A percentile compares a stretch with the other conserved stretches of the same genome.
Evolutionary conservation across 2,797 vertebrate species (phyloP).

Genomic region (Scarus forsteni): DNA sequence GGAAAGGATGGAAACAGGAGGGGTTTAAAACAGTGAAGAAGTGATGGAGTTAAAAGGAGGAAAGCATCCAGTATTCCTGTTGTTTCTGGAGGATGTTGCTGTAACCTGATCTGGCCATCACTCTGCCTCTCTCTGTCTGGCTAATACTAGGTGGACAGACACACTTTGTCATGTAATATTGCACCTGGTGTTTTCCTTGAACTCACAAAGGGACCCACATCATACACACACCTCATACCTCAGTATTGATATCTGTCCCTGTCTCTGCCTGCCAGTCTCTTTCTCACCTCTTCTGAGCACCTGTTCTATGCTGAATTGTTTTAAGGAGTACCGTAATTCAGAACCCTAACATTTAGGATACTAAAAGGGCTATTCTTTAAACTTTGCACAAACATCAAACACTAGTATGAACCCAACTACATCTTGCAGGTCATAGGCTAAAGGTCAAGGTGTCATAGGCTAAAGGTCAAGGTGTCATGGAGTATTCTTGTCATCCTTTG

Average conservation of each 20-base stretch:
- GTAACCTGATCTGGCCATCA: slow-evolving; percentile 63
- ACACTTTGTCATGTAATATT: slow-evolving; percentile 31
- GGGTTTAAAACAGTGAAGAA: slow-evolving; percentile 2
- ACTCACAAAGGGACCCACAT: slow-evolving; percentile 21
- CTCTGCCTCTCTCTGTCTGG: slow-evolving; percentile 35
- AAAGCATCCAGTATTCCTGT: slow-evolving; percentile 49
- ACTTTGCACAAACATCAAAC: no score
- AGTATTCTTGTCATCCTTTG: no score
- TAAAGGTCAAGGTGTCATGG: no score
- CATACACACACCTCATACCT: neutral
- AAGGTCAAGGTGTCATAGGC: no score
- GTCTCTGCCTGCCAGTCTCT: neutral
- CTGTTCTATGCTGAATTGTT: slow-evolving; percentile 5
- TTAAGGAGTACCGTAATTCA: neutral
- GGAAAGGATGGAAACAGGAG: neutral
- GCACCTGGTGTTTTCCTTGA: slow-evolving; percentile 54
- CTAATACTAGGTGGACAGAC: slow-evolving; percentile 42
- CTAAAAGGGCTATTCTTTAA: no score
- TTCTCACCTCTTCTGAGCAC: neutral
- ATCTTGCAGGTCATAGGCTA: no score
- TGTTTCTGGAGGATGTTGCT: slow-evolving; percentile 55
- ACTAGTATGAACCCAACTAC: no score
- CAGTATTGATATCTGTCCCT: slow-evolving; percentile 5
- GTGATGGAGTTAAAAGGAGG: slow-evolving; percentile 36
- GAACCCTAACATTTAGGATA: neutral